Percentiles rank a stretch among this genome's conserved stretches.
phyloP scores from a whole-genome alignment of 2,888 invertebrate species.

The Phragmatobia fuliginosa region DNA sequence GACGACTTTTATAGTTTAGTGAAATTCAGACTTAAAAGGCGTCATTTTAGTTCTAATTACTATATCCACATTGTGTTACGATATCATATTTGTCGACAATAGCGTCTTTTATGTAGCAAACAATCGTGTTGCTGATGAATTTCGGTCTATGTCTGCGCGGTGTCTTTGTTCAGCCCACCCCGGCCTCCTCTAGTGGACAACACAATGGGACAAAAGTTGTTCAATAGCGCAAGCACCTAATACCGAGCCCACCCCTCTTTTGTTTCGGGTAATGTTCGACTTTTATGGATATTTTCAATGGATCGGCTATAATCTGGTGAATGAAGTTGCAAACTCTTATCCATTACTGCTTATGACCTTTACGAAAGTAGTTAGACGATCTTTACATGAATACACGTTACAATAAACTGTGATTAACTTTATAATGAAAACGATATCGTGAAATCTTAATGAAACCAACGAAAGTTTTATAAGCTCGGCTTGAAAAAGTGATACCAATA shows the following conservation, averaged over 20 bases:
- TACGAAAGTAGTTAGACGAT: constrained; percentile 55
- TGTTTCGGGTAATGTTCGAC: constrained; percentile 86
- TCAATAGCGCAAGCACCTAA: constrained; percentile 86
- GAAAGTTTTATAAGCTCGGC: no score
- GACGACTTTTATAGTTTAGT: neutral
- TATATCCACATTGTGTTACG: constrained; percentile 83
- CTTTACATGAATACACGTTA: constrained; percentile 32
- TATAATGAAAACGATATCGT: neutral
- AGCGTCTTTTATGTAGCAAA: constrained; percentile 85
- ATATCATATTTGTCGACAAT: constrained; percentile 86
- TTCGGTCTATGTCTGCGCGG: constrained; percentile 85
- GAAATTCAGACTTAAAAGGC: constrained; percentile 35
- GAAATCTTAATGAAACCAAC: neutral
- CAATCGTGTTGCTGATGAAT: constrained; percentile 87
- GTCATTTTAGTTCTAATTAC: constrained; percentile 77
- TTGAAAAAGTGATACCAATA: no score
- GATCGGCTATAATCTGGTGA: constrained; percentile 83
- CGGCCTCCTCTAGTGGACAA: constrained; percentile 79
- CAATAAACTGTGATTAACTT: neutral
- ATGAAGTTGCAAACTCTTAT: constrained; percentile 79
- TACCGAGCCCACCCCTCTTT: constrained; percentile 83
- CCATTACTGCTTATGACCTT: constrained; percentile 55
- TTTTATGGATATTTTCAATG: constrained; percentile 87
- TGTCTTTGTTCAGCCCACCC: constrained; percentile 83
- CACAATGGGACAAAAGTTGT: constrained; percentile 86